Evolutionary conservation across 2,888 invertebrate species (phyloP), one percentile per base, ranked within the genome.

Genomic region (Sturmia bella): DNA sequence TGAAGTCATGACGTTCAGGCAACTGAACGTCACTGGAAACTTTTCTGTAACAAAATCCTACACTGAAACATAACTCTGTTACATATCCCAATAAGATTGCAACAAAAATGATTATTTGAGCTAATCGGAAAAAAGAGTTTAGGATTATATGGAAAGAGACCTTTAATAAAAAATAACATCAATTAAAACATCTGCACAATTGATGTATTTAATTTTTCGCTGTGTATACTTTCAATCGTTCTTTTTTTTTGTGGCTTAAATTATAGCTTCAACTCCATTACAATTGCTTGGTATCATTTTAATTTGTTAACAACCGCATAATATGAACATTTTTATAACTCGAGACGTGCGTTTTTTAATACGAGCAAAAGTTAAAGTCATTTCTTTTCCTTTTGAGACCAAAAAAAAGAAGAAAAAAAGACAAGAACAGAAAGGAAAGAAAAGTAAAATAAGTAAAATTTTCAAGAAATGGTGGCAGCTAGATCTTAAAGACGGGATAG

Each of bases 251-350:
- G 41, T 57, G 37, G 57, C 64, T 70, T 32, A 43, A 68, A 68
- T 68, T 61, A 41, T 69, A 61, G 41, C 56, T 59, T 19, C 63
- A 69, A 24, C 48, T 79, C 24, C 39, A 56, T 56, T 74, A 19
- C 68, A 74, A 69, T 69, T 61, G 56, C 52, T 43, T 57, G 56
- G 5, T 61, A 77, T 41, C 52, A 81, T 61, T 81, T 77, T 77
- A 81, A 81, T 81, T 81, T 73, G 72, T 77, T 81, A 81, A 81
- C 81, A 81, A 81, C 81, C 81, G 68, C 43, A 77, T 81, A 81
- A 81, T 68, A 37, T 17, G 27, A 77, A 43, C 68, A 76, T 63
- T 76, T 81, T 81, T 68, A 68, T 63, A 45, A 48, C 50, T 48
- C 41, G 48, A 81, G 76, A 81, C 63, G 68, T 82, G 81, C 77